phyloP scores from a whole-genome alignment of 2,113 vertebrate genomes.

The Poeciliopsis turrubarensis region DNA sequence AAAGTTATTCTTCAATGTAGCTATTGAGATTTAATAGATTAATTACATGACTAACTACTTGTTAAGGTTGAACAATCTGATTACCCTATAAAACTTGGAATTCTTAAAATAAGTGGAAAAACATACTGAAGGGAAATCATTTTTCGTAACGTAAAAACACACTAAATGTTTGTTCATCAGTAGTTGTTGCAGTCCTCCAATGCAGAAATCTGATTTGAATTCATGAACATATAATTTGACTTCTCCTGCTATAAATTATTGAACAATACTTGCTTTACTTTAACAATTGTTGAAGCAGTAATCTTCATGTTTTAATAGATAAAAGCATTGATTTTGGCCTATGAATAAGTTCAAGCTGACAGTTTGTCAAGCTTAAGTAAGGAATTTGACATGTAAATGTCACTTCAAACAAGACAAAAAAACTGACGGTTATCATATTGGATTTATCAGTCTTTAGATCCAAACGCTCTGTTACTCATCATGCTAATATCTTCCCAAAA shows the following conservation, averaged over 20 bases:
- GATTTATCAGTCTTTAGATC: slow-evolving; percentile 52
- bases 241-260: background rate
- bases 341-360: slow-evolving; percentile 28
- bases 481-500: slow-evolving; percentile 36
- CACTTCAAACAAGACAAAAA: slow-evolving; percentile 36
- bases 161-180: background rate
- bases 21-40: background rate
- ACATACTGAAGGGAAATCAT: background rate
- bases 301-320: background rate
- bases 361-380: slow-evolving; percentile 22
- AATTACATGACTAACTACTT: background rate
- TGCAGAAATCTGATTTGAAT: background rate
- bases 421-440: slow-evolving; percentile 33
- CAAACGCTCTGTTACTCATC: slow-evolving; percentile 50
- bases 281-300: background rate
- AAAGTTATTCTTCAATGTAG: background rate
- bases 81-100: background rate
- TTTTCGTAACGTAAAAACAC: too few species aligned
- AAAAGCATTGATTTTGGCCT: background rate
- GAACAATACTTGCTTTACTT: background rate
- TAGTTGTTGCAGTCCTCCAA: background rate
- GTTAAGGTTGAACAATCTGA: too few species aligned
- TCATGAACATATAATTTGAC: background rate
- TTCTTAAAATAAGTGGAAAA: background rate
- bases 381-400: slow-evolving; percentile 23